Conservation (phyloP, 2,797 vertebrate species). For the Gambusia yucatana region DNA sequence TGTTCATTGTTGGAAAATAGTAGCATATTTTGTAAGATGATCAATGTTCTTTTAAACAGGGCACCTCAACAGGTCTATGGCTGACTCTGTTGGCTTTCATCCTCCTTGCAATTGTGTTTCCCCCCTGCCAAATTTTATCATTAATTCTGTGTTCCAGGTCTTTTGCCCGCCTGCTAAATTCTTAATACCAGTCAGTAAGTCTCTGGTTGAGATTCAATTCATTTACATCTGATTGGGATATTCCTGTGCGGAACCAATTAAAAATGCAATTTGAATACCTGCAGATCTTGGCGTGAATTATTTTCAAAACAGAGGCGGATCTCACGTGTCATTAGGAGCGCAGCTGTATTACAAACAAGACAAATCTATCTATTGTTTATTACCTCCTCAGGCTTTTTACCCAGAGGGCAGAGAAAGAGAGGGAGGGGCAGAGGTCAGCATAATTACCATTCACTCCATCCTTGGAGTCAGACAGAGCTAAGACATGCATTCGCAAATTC, state of each 20-base stretch:
- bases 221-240: slow-evolving; percentile 77
- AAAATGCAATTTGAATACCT: slow-evolving; percentile 66
- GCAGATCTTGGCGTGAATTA: slow-evolving; percentile 63
- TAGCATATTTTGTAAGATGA: neutral
- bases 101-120: slow-evolving; percentile 87
- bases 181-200: slow-evolving; percentile 87
- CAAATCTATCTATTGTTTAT: slow-evolving; percentile 83
- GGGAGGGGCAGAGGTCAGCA: slow-evolving; percentile 77
- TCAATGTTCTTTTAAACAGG: slow-evolving; percentile 15
- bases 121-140: slow-evolving; percentile 88
- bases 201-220: slow-evolving; percentile 61
- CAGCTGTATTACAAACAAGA: slow-evolving; percentile 74
- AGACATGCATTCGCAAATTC: slow-evolving; percentile 81
- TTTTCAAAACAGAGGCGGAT: slow-evolving; percentile 66
- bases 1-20: neutral
- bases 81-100: slow-evolving; percentile 78
- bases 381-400: slow-evolving; percentile 76
- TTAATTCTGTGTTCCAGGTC: slow-evolving; percentile 88
- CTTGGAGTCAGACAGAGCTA: slow-evolving; percentile 75
- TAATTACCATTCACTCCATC: slow-evolving; percentile 78
- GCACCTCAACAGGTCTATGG: slow-evolving; percentile 57
- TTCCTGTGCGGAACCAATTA: slow-evolving; percentile 69
- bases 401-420: slow-evolving; percentile 76
- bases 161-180: slow-evolving; percentile 88
- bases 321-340: slow-evolving; percentile 67